Conservation (phyloP, 2,797 vertebrate genomes). For the Furcifer pardalis region DNA sequence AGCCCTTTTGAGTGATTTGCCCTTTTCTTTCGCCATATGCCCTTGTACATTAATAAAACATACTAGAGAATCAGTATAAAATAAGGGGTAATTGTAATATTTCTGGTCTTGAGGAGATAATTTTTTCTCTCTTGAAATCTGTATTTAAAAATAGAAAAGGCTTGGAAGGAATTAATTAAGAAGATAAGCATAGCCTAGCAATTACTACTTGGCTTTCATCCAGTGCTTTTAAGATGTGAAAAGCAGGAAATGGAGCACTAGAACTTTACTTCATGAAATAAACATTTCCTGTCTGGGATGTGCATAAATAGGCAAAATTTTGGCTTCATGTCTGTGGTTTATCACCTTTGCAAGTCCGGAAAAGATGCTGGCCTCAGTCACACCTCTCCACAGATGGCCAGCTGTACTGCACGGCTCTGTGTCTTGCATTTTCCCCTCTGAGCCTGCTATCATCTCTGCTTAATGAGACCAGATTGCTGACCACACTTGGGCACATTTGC, state of each 20-base stretch:
- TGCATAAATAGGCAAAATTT: background rate
- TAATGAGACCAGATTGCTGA: background rate
- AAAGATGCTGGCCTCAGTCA: constrained; percentile 12
- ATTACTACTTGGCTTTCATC: background rate
- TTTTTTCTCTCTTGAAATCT: background rate
- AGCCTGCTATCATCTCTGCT: background rate
- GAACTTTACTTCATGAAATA: background rate
- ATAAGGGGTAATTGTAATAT: background rate
- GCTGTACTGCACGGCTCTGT: background rate
- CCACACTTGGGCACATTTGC: background rate
- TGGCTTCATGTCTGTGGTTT: background rate
- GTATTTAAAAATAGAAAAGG: constrained; percentile 1
- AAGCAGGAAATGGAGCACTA: background rate
- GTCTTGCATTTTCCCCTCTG: background rate
- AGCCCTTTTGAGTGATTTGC: constrained; percentile 26
- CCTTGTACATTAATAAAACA: constrained; percentile 48
- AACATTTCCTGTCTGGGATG: background rate
- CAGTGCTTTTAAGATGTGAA: background rate
- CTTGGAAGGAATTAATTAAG: constrained; percentile 11
- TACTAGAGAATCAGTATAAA: background rate
- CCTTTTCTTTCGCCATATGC: constrained; percentile 32
- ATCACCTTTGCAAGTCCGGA: background rate
- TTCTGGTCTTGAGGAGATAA: background rate
- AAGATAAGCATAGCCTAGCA: background rate
- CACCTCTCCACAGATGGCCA: constrained; percentile 25